A percentile compares a stretch with the other conserved stretches of the same genome.
Conservation (phyloP, 2,113 vertebrate species). For the Myotis lucifugus region DNA sequence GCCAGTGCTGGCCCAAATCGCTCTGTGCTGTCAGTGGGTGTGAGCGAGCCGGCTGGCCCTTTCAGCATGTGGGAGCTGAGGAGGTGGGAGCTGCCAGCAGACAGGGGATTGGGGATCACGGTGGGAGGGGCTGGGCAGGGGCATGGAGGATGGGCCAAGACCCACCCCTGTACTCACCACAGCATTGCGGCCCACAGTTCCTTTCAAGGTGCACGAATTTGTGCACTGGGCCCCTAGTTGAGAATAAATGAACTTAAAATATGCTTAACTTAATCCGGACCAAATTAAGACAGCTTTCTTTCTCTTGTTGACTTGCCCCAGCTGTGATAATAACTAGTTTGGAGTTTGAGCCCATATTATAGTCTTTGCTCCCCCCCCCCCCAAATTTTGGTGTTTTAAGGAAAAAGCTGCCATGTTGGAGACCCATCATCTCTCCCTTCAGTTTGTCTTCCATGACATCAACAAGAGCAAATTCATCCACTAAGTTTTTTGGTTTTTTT, state of each 20-base stretch:
- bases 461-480: background rate
- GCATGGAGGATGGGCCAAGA: no score
- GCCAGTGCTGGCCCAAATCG: fast-evolving
- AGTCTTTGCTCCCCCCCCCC: background rate
- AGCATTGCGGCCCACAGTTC: no score
- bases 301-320: background rate
- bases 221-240: background rate
- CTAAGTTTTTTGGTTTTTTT: background rate
- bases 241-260: background rate
- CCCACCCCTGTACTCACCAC: no score
- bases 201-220: no score
- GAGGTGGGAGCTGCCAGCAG: no score
- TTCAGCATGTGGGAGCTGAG: no score
- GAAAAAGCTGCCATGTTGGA: background rate
- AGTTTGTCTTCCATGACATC: background rate
- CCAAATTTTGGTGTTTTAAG: background rate
- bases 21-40: no score
- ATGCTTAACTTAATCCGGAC: background rate
- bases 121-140: no score
- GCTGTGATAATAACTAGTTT: background rate
- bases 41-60: fast-evolving
- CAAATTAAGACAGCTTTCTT: background rate
- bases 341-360: background rate
- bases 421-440: background rate
- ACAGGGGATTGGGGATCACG: fast-evolving